Base-by-base conservation (phyloP, 1,140 invertebrate species). In the Medauroidea extradentata region DNA sequence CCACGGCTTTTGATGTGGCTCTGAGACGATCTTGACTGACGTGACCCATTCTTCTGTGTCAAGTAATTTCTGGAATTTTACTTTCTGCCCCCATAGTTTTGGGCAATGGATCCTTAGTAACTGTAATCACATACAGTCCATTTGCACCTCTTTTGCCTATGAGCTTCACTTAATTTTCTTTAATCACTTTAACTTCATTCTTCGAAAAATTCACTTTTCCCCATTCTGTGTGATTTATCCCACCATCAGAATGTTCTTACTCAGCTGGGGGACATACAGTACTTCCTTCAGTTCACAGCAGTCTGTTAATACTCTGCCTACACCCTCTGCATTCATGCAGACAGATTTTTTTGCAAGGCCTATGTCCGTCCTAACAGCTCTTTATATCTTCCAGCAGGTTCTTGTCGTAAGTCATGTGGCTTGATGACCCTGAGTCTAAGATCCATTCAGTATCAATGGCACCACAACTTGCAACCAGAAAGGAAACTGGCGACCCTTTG, bases 341-440 rank as follows among this genome's bases (percentile, higher is more conserved):
- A 27, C 49, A 27, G 49, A 27, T 23, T 51, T 51, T 34, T 16
- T 51, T 11, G 49, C n/a, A n/a, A 51, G 24, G 24, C n/a, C 21
- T 27, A 51, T 23, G 1, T 51, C n/a, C 1, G 19, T 51, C n/a
- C 34, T 34, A 16, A 18, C 8, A 2, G 49, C 34, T 51, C 23
- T 24, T n/a, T 18, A 25, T 19, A 5, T 2, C 23, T 34, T 23
- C 34, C 24, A 51, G 34, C 19, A 51, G 14, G n/a, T 14, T 51
- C 23, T 23, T 51, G 49, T 51, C 49, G 2, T 51, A 27, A 7
- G 49, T 23, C 49, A 51, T 51, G 49, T 51, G n/a, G n/a, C 24
- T n/a, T 23, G 49, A 51, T 7, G 49, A 51, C 9, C 49, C 49
- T n/a, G 21, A 51, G 23, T 51, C 21, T 14, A 51, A 18, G 34